These are phyloP conservation scores for Plutomurus gul DNA, from an alignment of 1,140 invertebrate species.

Conservation along the genomic window DNA sequence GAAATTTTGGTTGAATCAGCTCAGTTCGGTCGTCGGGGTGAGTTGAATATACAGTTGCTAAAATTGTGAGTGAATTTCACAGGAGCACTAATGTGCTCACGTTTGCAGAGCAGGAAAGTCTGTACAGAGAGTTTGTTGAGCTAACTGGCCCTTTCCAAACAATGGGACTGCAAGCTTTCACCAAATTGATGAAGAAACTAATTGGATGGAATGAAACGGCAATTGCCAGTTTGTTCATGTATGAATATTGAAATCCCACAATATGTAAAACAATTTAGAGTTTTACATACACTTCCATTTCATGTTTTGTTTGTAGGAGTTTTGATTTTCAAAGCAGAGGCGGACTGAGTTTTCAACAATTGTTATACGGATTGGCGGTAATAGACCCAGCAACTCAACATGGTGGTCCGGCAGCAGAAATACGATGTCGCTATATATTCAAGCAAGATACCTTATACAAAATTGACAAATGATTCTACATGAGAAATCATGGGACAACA, in stretches of 20 bases:
- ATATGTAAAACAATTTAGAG: not conserved
- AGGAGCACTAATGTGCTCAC: conserved; percentile 8
- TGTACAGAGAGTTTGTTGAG: conserved; percentile 58
- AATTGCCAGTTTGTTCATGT: conserved; percentile 57
- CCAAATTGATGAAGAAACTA: conserved; percentile 56
- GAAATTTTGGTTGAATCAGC: conserved; percentile 57
- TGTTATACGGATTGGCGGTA: conserved; percentile 62
- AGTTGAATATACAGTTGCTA: not conserved
- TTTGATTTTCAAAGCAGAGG: conserved; percentile 59
- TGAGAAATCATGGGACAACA: too few species aligned
- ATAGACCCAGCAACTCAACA: conserved; percentile 64
- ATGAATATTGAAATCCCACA: not conserved
- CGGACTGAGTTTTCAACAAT: conserved; percentile 60
- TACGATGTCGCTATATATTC: conserved; percentile 65
- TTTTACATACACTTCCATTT: not conserved
- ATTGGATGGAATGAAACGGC: conserved; percentile 54
- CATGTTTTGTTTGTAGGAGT: conserved; percentile 55
- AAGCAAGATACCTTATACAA: conserved; percentile 45
- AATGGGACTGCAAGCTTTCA: conserved; percentile 57
- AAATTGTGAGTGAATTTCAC: not conserved
- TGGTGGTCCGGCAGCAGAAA: conserved; percentile 63
- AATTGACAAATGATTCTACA: not conserved
- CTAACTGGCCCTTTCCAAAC: conserved; percentile 55
- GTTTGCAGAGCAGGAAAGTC: conserved; percentile 58
- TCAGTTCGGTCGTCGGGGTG: conserved; percentile 54